phyloP scores from a whole-genome alignment of 2,888 invertebrate species.

The Drosophila flavopinicola region DNA sequence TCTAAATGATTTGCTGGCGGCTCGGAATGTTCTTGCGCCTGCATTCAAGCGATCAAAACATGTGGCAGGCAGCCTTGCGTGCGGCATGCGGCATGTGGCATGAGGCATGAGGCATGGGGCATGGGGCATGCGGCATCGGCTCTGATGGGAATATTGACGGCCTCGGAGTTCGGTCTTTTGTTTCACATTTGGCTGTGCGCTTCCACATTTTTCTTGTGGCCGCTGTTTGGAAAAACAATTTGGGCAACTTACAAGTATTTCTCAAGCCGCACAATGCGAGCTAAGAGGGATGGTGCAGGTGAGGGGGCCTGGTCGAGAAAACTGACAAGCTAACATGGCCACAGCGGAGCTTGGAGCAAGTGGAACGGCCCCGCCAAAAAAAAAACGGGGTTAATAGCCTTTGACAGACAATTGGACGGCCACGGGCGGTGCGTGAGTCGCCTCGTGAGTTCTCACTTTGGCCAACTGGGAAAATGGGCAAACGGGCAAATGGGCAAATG shows the following conservation, averaged over 20 bases:
- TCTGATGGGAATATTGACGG: conserved; percentile 37
- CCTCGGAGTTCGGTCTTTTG: conserved; percentile 30
- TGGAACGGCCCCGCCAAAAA: conserved; percentile 59
- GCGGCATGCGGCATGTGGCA: too few species aligned
- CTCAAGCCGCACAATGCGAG: conserved; percentile 8
- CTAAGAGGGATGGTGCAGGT: not conserved
- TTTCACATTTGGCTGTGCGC: conserved; percentile 50
- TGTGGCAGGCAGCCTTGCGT: not conserved
- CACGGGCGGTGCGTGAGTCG: conserved; percentile 53
- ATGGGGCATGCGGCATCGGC: conserved; percentile 18
- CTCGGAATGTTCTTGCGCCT: conserved; percentile 18
- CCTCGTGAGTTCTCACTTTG: conserved; percentile 79
- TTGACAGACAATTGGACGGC: conserved; percentile 64
- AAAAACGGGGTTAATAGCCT: conserved; percentile 72
- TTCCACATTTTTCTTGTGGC: conserved; percentile 36
- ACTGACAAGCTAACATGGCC: conserved; percentile 22
- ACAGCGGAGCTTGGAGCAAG: conserved; percentile 59
- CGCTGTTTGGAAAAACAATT: conserved; percentile 55
- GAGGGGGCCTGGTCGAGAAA: conserved; percentile 12
- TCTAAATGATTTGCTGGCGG: conserved; percentile 56
- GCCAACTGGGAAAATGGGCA: conserved; percentile 8
- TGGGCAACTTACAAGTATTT: conserved; percentile 38
- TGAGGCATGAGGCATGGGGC: conserved; percentile 4
- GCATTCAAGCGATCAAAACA: conserved; percentile 53
- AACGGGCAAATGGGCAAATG: conserved; percentile 24